Percentiles rank a stretch among this genome's conserved stretches.
Conservation (phyloP, 2,113 vertebrate species). For the Girardinichthys multiradiatus region DNA sequence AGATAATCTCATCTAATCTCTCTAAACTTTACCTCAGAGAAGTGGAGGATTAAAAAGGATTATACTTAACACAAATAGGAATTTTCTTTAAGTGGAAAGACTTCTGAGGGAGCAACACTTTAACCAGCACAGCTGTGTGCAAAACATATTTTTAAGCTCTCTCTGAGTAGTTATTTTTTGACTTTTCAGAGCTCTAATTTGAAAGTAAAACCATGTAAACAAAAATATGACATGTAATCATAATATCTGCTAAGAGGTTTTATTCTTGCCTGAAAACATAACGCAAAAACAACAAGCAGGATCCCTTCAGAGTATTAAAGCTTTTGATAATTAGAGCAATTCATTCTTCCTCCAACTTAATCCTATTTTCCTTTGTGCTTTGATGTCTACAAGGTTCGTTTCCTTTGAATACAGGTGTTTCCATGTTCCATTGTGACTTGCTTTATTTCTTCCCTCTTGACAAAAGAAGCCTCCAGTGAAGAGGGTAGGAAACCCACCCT, state of each 20-base stretch:
- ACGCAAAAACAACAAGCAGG: background rate
- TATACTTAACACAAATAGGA: background rate
- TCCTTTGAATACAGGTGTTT: slow-evolving; percentile 23
- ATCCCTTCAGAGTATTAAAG: slow-evolving; percentile 44
- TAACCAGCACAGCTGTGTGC: background rate
- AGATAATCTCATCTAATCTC: slow-evolving; percentile 19
- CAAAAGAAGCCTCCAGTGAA: slow-evolving; percentile 17
- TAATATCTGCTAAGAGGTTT: background rate
- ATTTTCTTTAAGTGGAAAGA: background rate
- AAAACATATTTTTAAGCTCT: background rate
- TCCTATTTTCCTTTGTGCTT: slow-evolving; percentile 34
- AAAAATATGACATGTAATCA: background rate
- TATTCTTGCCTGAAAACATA: background rate
- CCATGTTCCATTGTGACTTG: slow-evolving; percentile 3
- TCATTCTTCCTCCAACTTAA: slow-evolving; percentile 16
- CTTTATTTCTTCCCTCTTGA: slow-evolving; percentile 15
- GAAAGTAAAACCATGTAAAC: too few species aligned
- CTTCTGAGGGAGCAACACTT: background rate
- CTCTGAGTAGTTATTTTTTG: background rate
- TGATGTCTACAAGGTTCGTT: slow-evolving; percentile 14
- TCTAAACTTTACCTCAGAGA: background rate
- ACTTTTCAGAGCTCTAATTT: background rate
- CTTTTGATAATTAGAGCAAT: slow-evolving; percentile 53
- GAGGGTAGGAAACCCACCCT: slow-evolving; percentile 24
- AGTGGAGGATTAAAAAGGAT: background rate